phyloP scores from a whole-genome alignment of 1,140 invertebrate species.

The Venturia canescens region DNA sequence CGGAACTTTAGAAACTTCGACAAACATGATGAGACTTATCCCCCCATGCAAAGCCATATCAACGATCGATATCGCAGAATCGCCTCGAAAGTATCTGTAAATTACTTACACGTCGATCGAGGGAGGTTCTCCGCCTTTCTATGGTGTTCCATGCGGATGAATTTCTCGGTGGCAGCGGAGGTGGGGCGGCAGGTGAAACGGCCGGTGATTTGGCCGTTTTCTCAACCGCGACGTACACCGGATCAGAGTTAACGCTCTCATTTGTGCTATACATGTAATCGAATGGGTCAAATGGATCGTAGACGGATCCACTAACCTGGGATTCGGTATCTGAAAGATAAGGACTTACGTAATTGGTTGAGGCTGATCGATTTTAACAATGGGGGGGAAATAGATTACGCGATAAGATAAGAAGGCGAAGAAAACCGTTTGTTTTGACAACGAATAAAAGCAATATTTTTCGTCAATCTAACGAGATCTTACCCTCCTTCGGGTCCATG shows the following conservation, averaged over 20 bases:
- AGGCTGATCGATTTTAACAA: constrained; percentile 24
- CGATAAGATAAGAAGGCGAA: constrained; percentile 25
- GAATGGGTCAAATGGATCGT: constrained; percentile 91
- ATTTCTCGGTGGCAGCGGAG: constrained; percentile 79
- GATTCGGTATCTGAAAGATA: constrained; percentile 73
- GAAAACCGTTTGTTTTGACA: not conserved
- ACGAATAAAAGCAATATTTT: not conserved
- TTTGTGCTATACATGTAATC: constrained; percentile 89
- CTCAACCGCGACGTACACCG: constrained; percentile 86
- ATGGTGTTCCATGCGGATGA: constrained; percentile 79
- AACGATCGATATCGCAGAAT: not conserved
- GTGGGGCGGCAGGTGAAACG: constrained; percentile 79
- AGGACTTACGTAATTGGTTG: not conserved
- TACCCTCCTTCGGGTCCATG: constrained; percentile 65
- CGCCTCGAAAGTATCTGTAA: not conserved
- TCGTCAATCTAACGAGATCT: constrained; percentile 29
- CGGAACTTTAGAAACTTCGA: too few species aligned
- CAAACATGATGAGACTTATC: too few species aligned
- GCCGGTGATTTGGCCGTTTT: constrained; percentile 81
- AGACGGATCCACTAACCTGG: constrained; percentile 83
- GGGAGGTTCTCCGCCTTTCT: constrained; percentile 74
- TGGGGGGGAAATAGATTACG: constrained; percentile 31
- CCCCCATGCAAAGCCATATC: too few species aligned
- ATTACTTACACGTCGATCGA: constrained; percentile 71
- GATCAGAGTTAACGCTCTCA: constrained; percentile 85